A percentile compares a stretch with the other conserved stretches of the same genome.
phyloP scores from a whole-genome alignment of 2,113 vertebrate species.

The Mustela nigripes region DNA sequence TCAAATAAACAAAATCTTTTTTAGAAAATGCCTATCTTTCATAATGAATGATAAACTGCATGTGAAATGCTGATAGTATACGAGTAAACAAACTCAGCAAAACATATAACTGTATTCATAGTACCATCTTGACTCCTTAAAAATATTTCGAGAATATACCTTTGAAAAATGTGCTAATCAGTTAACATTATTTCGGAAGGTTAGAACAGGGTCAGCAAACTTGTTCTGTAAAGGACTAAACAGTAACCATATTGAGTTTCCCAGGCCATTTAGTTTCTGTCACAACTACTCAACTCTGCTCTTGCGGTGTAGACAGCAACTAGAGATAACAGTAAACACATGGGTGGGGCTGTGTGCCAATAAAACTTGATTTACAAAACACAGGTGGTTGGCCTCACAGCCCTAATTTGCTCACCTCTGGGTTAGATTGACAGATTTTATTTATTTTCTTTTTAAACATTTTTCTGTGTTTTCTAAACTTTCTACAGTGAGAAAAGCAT shows the following conservation, averaged over 20 bases:
- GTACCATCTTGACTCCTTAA: constrained; percentile 14
- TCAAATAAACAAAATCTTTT: neutral
- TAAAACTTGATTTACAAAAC: neutral
- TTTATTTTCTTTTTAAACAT: neutral
- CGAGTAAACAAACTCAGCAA: neutral
- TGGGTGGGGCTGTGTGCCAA: neutral
- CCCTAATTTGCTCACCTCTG: neutral
- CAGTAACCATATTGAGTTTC: neutral
- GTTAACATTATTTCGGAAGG: constrained; percentile 6
- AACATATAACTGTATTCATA: neutral
- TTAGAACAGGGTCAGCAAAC: neutral
- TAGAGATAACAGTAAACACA: neutral
- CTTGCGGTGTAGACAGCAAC: neutral
- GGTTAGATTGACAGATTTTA: neutral
- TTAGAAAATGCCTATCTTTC: constrained; percentile 21
- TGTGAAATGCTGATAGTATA: neutral
- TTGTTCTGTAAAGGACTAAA: neutral
- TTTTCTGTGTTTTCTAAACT: constrained; percentile 38
- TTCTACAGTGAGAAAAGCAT: constrained; percentile 34
- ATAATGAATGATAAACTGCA: constrained; percentile 39
- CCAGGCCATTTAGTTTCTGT: neutral
- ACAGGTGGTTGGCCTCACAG: neutral
- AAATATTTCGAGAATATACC: constrained; percentile 24
- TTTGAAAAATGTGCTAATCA: constrained; percentile 28
- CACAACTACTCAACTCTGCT: neutral